Evolutionary conservation across 1,140 invertebrate genomes (phyloP), one percentile per base, ranked within the genome.

Genomic region (Ceratosolen solmsi): DNA sequence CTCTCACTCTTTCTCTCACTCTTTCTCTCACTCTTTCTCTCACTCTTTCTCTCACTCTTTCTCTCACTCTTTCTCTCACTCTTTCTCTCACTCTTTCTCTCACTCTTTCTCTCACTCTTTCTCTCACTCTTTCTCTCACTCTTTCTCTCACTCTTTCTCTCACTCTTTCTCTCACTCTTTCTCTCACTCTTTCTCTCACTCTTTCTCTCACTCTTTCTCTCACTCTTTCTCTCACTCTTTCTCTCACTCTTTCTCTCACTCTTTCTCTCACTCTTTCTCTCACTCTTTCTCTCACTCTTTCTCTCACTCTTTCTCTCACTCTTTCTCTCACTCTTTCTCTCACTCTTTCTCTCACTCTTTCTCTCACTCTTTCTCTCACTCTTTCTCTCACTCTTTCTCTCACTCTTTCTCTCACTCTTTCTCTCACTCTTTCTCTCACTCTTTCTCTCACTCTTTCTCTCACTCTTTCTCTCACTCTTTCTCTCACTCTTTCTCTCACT

Each of bases 1-100:
- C 56, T 41, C 73, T n/a, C 20, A 7, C 49, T 27, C 27, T 30
- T 13, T 83, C 78, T 74, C 78, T 41, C 22, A 36, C 51, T 82
- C 83, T 82, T 84, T 84, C 17, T 46, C 41, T 7, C 41, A 46
- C 41, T 46, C 84, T 84, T 75, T 82, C 54, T 60, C n/a, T 60
- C 56, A 13, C 36, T 22, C n/a, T 27, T 20, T 33, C 56, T 41
- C 73, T n/a, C 20, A 7, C 49, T 27, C 27, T 30, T 13, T 83
- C 78, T 74, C 78, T 41, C 22, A 36, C 51, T 82, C 83, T 82
- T 84, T 84, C 17, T 46, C 41, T 7, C 41, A 46, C 41, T 46
- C 84, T 84, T 75, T 82, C 54, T 60, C n/a, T 60, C 56, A 13
- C 36, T 22, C n/a, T 27, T 20, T 33, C 56, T 41, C 73, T n/a